Evolutionary conservation across 1,140 invertebrate genomes (phyloP).

Genomic region (Macrotrachela quadricornifera): DNA sequence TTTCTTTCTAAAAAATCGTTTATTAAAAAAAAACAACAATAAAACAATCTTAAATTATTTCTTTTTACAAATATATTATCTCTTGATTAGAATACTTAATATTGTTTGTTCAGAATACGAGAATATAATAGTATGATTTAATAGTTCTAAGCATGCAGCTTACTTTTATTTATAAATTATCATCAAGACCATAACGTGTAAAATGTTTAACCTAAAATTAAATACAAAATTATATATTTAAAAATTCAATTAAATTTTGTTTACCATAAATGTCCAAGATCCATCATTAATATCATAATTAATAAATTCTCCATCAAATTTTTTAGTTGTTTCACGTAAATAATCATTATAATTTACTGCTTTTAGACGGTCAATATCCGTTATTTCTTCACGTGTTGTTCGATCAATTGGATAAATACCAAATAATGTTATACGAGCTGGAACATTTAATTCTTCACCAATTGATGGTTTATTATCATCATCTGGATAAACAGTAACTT

Average conservation of each 20-base stretch:
- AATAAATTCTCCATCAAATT: conserved; percentile 65
- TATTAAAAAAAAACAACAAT: too few relatives aligned
- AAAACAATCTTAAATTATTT: too few relatives aligned
- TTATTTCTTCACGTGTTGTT: conserved; percentile 52
- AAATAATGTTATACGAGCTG: conserved; percentile 74
- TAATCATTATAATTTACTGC: conserved; percentile 68
- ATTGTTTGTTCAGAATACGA: too few relatives aligned
- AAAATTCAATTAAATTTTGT: background rate
- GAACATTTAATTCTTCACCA: conserved; percentile 65
- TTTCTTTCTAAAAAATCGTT: too few relatives aligned
- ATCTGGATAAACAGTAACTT: conserved; percentile 44
- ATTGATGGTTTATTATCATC: conserved; percentile 47
- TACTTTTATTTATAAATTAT: too few relatives aligned
- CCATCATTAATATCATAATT: conserved; percentile 84
- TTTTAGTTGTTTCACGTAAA: conserved; percentile 55
- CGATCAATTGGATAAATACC: conserved; percentile 81
- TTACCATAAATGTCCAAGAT: conserved; percentile 65
- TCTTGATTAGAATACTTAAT: too few relatives aligned
- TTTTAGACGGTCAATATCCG: conserved; percentile 47
- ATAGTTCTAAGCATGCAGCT: too few relatives aligned
- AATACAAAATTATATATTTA: too few relatives aligned
- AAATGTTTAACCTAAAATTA: too few relatives aligned
- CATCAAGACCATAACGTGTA: too few relatives aligned
- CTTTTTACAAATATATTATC: too few relatives aligned
- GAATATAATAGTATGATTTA: too few relatives aligned